These are phyloP conservation scores for Tetramorium parvispinum DNA, from an alignment of 1,140 invertebrate genomes.

Conservation along the genomic window DNA sequence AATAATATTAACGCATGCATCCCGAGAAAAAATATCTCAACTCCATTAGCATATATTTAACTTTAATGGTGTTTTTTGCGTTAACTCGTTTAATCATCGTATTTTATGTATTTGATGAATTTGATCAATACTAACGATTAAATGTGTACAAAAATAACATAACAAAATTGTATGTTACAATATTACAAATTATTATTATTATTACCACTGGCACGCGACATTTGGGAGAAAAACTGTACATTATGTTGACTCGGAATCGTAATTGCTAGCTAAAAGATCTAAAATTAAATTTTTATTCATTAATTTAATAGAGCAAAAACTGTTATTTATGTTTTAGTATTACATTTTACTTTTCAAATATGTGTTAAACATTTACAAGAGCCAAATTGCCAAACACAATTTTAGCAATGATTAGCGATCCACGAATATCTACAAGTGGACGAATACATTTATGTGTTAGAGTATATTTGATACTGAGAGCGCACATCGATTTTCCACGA, in stretches of 20 bases:
- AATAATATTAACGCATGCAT: not conserved
- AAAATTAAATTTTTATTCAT: not conserved
- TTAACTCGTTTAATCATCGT: not conserved
- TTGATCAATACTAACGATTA: not conserved
- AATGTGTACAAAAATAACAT: not conserved
- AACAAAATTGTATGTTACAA: not conserved
- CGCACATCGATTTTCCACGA: not conserved
- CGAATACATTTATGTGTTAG: not conserved
- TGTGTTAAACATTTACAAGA: not conserved
- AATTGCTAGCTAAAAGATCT: not conserved
- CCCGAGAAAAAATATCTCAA: not conserved
- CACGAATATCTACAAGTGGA: not conserved
- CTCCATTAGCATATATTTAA: slow-evolving; percentile 23
- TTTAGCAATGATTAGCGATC: not conserved
- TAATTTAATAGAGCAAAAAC: not conserved
- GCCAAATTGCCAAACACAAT: slow-evolving; percentile 10
- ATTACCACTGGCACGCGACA: not conserved
- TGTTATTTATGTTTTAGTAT: not conserved
- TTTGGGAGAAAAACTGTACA: not conserved
- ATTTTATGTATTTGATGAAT: not conserved
- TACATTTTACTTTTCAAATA: not conserved
- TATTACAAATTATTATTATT: not conserved
- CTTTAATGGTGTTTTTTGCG: not conserved
- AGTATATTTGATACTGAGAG: not conserved
- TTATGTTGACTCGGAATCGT: not conserved